These are phyloP conservation scores for Anthopleura sola DNA, from an alignment of 64 coral and sea anemone genomes.

Conservation along the genomic window DNA sequence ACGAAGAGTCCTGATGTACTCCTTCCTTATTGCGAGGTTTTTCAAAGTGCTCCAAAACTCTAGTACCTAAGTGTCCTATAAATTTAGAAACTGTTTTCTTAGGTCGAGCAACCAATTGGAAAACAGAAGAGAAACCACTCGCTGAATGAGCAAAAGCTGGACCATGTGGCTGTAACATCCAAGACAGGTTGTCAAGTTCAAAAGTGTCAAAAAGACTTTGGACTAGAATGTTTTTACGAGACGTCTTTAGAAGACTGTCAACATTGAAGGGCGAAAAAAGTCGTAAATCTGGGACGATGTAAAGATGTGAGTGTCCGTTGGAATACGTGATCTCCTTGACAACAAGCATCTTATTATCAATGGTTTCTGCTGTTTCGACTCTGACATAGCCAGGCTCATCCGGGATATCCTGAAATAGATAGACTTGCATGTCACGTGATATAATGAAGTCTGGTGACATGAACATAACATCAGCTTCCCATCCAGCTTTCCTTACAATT, in stretches of 20 bases:
- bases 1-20: not conserved
- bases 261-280: not conserved
- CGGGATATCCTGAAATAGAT: not conserved
- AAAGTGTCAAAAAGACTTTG: slow-evolving; percentile 23
- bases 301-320: not conserved
- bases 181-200: not conserved
- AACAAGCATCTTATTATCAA: not conserved
- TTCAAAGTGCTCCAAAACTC: not conserved
- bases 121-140: not conserved
- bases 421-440: not conserved
- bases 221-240: slow-evolving; percentile 1
- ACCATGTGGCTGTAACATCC: not conserved
- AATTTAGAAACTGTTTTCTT: slow-evolving; percentile 5
- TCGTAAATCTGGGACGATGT: not conserved
- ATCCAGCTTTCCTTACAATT: not conserved
- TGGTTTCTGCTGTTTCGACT: not conserved
- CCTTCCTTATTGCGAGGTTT: not conserved
- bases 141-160: not conserved
- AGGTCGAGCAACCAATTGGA: not conserved
- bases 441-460: not conserved
- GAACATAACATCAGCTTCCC: not conserved
- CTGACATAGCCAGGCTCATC: slow-evolving; percentile 13
- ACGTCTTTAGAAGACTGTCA: not conserved
- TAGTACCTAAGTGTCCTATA: not conserved
- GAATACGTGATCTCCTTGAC: not conserved